Base-by-base conservation (phyloP, 2,113 vertebrate species). In the Pterophyllum scalare region DNA sequence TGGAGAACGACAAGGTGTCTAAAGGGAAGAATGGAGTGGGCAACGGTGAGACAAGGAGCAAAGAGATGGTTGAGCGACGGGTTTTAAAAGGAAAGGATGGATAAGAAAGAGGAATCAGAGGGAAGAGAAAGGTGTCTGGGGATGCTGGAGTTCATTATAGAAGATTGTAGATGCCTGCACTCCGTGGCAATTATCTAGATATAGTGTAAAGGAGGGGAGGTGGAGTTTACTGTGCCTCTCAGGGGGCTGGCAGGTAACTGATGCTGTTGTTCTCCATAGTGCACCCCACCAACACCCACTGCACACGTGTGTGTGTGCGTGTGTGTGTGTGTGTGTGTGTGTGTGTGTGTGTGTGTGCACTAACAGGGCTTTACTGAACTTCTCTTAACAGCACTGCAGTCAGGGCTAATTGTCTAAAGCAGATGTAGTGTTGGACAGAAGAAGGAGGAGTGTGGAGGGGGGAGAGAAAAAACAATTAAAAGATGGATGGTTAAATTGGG, bases 321-420 rank as follows among this genome's bases (percentile, higher is more conserved):
- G 65, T 59, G 64, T 77, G 77, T 49, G 28, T 75, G 81, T 46
- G 33, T 56, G 60, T 13, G 54, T 57, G 60, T 14, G 46, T 31
- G 28, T 1, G 3, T 35, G 72, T 3, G 12, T 22, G 26, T 57
- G 56, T 26, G 60, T 59, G 76, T 28, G n/a, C 2, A 7, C 59
- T 77, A 62, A 87, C 81, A 84, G 72, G 79, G 57, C 62, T 79
- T 70, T 80, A 60, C 40, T 20, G 35, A 79, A 74, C 28, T 3
- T 8, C 61, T 84, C 65, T 81, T 84, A 57, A 49, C 74, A 79
- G 75, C 22, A 2, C 78, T 87, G 46, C 31, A 80, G 85, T 91
- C 78, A 82, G 82, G 61, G 81, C 84, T 92, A 86, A 92, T 92
- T 93, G 89, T 77, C 80, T 81, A 75, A 89, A 91, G 85, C 83